These are phyloP conservation scores for Macroglossus sobrinus DNA, from an alignment of 2,113 vertebrate genomes.

Conservation along the genomic window DNA sequence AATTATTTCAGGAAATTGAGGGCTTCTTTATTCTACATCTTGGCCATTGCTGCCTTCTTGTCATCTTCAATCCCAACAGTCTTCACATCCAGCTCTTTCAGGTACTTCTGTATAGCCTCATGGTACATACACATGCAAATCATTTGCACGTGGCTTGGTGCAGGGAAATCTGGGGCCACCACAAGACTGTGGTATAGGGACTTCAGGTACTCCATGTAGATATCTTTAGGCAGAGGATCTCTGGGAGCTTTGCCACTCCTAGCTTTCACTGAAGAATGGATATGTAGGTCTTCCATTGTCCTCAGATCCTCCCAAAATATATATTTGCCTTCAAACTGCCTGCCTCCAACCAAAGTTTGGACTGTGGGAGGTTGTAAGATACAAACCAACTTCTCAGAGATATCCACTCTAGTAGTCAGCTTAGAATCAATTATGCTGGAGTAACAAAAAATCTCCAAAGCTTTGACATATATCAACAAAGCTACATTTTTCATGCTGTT, in stretches of 20 bases:
- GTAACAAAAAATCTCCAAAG: not conserved
- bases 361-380: not conserved
- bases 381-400: not conserved
- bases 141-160: not conserved
- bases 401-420: not conserved
- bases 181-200: not conserved
- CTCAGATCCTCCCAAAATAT: not conserved
- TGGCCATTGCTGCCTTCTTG: not conserved
- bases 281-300: not conserved
- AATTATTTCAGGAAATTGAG: not conserved
- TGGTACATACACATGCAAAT: rapidly evolving
- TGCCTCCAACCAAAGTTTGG: not conserved
- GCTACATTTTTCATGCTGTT: not conserved
- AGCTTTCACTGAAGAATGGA: not conserved
- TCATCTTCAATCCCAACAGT: too few species aligned
- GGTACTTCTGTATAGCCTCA: not conserved
- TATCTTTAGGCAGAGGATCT: not conserved
- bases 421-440: not conserved
- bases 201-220: not conserved
- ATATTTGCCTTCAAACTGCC: not conserved
- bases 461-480: not conserved
- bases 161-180: not conserved
- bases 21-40: not conserved
- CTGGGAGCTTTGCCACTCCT: not conserved
- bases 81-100: not conserved